These are phyloP conservation scores for Phaedon cochleariae DNA, from an alignment of 2,888 invertebrate genomes.

Conservation along the genomic window DNA sequence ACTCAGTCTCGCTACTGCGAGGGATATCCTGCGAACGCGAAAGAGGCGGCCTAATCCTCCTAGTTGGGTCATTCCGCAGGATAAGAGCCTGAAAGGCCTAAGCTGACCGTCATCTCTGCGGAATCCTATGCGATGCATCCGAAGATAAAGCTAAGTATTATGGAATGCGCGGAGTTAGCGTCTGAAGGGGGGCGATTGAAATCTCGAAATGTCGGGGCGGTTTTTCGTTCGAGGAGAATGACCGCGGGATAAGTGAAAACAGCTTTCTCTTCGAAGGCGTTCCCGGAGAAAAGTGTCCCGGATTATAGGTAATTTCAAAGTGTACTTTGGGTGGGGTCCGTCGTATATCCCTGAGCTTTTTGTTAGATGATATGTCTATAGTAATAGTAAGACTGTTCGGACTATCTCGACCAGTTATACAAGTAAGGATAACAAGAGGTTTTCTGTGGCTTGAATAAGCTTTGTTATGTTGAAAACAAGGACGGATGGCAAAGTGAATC, in stretches of 20 bases:
- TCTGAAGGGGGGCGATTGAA: constrained; percentile 46
- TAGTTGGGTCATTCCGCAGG: constrained; percentile 38
- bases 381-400: neutral
- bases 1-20: constrained; percentile 2
- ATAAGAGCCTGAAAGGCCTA: constrained; percentile 46
- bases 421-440: too few relatives aligned
- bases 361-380: neutral
- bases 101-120: constrained; percentile 55
- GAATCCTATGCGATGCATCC: constrained; percentile 56
- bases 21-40: constrained; percentile 26
- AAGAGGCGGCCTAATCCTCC: constrained; percentile 43
- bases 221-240: constrained; percentile 36
- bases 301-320: neutral
- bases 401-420: neutral
- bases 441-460: too few relatives aligned
- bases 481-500: too few relatives aligned
- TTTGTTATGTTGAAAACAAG: too few relatives aligned
- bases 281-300: neutral
- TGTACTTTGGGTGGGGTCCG: neutral
- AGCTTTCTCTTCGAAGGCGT: constrained; percentile 24
- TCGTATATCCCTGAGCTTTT: neutral
- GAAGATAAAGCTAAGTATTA: constrained; percentile 58
- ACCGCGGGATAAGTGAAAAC: constrained; percentile 37
- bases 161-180: constrained; percentile 56
- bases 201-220: constrained; percentile 29